Percentiles rank a stretch among this genome's conserved stretches.
These are phyloP conservation scores for Xiphophorus hellerii DNA, from an alignment of 2,113 vertebrate genomes.

Conservation along the genomic window DNA sequence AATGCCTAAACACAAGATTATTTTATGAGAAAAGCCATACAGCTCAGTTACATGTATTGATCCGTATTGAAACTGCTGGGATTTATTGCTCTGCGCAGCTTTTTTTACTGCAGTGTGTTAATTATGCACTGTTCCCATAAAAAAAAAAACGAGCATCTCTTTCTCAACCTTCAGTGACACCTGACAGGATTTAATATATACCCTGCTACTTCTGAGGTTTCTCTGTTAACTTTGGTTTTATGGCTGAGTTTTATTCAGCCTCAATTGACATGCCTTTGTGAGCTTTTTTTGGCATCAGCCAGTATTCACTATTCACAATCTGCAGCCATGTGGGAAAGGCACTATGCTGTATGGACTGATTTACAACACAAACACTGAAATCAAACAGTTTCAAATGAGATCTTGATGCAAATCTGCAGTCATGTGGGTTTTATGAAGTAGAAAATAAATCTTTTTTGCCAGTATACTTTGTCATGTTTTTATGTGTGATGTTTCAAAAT, in stretches of 20 bases:
- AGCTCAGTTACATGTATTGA: slow-evolving; percentile 26
- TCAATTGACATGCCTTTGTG: slow-evolving; percentile 64
- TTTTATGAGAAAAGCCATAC: slow-evolving; percentile 18
- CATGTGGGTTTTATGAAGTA: slow-evolving; percentile 89
- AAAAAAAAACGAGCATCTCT: slow-evolving; percentile 17
- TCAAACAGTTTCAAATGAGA: slow-evolving; percentile 84
- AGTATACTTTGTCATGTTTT: slow-evolving; percentile 59
- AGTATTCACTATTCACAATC: slow-evolving; percentile 24
- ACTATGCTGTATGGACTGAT: slow-evolving; percentile 89
- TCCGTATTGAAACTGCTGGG: slow-evolving; percentile 33
- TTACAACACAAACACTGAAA: slow-evolving; percentile 80
- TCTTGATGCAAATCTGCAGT: slow-evolving; percentile 80
- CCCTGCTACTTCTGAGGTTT: slow-evolving; percentile 6
- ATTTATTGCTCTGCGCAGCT: slow-evolving; percentile 30
- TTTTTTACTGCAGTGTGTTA: slow-evolving; percentile 24
- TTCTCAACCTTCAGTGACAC: slow-evolving; percentile 4
- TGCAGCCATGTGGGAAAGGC: slow-evolving; percentile 28
- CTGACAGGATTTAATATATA: slow-evolving; percentile 27
- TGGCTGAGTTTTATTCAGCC: slow-evolving; percentile 92
- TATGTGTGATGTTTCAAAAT: background rate
- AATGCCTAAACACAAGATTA: slow-evolving; percentile 11
- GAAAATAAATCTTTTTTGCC: slow-evolving; percentile 95
- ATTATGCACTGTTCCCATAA: slow-evolving; percentile 11
- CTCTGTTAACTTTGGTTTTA: slow-evolving; percentile 39
- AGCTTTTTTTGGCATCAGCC: slow-evolving; percentile 54